Evolutionary conservation across 2,888 invertebrate species (phyloP).

Genomic region (Eubasilissa splendida): DNA sequence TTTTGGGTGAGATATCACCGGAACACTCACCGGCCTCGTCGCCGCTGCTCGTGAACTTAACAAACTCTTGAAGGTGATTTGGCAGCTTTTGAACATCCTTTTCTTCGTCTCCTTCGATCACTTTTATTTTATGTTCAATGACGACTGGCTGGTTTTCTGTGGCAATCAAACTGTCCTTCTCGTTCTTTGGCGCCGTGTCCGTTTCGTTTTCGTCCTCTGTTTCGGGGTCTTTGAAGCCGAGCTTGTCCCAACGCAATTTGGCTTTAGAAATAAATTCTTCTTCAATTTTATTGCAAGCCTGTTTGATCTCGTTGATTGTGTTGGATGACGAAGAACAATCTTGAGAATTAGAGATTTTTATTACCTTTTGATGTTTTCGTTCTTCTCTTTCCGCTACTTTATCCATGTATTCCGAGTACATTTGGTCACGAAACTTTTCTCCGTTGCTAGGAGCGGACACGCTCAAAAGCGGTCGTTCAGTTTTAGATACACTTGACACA

Average conservation of each 20-base stretch:
- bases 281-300: conserved; percentile 74
- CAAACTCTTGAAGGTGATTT: conserved; percentile 85
- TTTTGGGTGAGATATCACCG: conserved; percentile 53
- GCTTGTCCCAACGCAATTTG: conserved; percentile 79
- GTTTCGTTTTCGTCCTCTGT: conserved; percentile 74
- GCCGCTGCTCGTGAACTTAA: conserved; percentile 74
- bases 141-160: conserved; percentile 65
- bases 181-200: conserved; percentile 58
- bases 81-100: conserved; percentile 79
- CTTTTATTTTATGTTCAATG: conserved; percentile 72
- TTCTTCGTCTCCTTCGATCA: conserved; percentile 78
- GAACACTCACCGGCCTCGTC: conserved; percentile 70
- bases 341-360: conserved; percentile 79
- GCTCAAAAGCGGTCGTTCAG: conserved; percentile 48
- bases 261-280: conserved; percentile 86
- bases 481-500: conserved; percentile 52
- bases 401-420: conserved; percentile 88
- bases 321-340: conserved; percentile 58
- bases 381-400: conserved; percentile 86
- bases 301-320: conserved; percentile 63
- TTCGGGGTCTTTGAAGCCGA: conserved; percentile 77
- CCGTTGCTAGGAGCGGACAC: conserved; percentile 77
- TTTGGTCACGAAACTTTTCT: conserved; percentile 83
- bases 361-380: conserved; percentile 84
- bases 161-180: conserved; percentile 57